These are phyloP conservation scores for Cerceris ruficornis DNA, from an alignment of 2,888 invertebrate genomes.

Conservation along the genomic window DNA sequence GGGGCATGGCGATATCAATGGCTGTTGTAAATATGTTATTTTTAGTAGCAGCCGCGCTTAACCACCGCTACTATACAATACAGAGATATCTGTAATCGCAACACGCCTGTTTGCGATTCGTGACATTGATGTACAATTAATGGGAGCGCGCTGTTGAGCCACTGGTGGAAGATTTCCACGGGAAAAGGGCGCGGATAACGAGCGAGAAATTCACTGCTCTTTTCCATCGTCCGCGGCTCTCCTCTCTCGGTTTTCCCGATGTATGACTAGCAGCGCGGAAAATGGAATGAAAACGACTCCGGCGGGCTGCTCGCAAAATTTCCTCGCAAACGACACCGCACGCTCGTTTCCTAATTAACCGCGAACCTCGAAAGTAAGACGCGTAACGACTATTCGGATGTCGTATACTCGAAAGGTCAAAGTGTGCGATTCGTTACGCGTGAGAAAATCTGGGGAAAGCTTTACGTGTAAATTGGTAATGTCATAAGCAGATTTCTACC, in stretches of 20 bases:
- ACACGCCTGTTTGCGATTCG: constrained; percentile 49
- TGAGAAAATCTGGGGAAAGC: too few relatives aligned
- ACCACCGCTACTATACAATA: constrained; percentile 51
- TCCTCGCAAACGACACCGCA: too few relatives aligned
- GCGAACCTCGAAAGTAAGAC: too few relatives aligned
- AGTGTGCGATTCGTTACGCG: too few relatives aligned
- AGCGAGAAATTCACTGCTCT: not conserved
- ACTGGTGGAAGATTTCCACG: constrained; percentile 38
- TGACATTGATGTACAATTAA: constrained; percentile 51
- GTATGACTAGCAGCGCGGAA: not conserved
- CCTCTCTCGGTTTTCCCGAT: not conserved
- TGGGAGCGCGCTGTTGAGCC: constrained; percentile 10
- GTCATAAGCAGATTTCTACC: too few relatives aligned
- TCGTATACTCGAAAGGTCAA: too few relatives aligned
- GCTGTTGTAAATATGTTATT: constrained; percentile 67
- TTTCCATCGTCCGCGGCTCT: not conserved
- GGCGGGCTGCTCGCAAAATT: too few relatives aligned
- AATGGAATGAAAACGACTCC: not conserved
- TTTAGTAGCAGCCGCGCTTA: constrained; percentile 58
- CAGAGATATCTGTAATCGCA: constrained; percentile 60
- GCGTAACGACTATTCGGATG: too few relatives aligned
- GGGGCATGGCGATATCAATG: constrained; percentile 57
- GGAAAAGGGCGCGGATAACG: not conserved
- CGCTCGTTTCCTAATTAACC: too few relatives aligned
- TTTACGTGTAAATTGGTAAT: too few relatives aligned